Conservation (phyloP, 2,797 vertebrate genomes). For the Glossophaga mutica region DNA sequence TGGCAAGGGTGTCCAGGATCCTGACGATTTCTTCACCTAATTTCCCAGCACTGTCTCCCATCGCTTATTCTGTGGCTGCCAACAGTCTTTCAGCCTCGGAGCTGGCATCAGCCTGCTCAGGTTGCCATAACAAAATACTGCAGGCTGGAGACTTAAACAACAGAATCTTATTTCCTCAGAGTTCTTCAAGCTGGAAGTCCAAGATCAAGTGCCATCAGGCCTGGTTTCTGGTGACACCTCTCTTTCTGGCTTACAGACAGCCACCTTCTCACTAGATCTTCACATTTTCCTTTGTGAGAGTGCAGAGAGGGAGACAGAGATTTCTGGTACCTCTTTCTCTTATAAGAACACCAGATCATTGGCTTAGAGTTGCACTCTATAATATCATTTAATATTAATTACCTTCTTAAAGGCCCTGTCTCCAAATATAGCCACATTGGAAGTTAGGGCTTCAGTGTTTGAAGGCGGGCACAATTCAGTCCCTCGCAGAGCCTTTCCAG, state of each 20-base stretch:
- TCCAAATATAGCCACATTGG: not conserved
- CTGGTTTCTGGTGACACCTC: not conserved
- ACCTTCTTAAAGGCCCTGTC: not conserved
- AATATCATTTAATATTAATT: not conserved
- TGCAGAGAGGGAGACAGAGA: not conserved
- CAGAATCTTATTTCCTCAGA: not conserved
- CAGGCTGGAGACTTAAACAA: not conserved
- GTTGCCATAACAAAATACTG: not conserved
- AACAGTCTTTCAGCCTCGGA: not conserved
- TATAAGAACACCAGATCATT: not conserved
- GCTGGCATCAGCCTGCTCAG: not conserved
- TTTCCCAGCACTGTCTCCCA: not conserved
- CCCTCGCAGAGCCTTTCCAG: not conserved
- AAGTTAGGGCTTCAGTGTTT: not conserved
- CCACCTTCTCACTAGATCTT: not conserved
- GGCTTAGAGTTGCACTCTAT: not conserved
- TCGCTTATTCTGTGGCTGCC: not conserved
- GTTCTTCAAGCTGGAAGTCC: not conserved
- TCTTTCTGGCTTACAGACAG: not conserved
- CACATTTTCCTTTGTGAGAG: not conserved
- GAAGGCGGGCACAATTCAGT: not conserved
- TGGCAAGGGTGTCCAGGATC: not conserved
- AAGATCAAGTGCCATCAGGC: not conserved
- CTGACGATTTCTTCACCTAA: not conserved
- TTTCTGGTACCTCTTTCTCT: not conserved